Evolutionary conservation across 1,140 invertebrate species (phyloP), one percentile per base, ranked within the genome.

Genomic region (Chironomus striatipennis): DNA sequence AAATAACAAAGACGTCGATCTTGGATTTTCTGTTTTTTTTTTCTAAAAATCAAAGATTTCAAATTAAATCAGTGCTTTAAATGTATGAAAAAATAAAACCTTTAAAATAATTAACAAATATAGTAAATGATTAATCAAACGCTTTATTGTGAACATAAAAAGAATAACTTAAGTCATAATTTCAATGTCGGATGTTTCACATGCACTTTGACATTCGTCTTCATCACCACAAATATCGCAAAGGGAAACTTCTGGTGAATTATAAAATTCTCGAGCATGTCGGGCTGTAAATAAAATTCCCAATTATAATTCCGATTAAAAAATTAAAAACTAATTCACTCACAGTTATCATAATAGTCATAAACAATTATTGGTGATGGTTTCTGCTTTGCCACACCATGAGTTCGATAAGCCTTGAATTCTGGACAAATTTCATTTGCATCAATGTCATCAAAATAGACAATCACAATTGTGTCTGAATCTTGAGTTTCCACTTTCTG

Each of bases 341-440:
- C 86, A 93, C 93, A 89, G 78, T 90, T 93, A 80, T 96, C 93
- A 79, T 97, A 97, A 82, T 97, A 97, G 79, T 97, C 94, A 78
- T 94, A 97, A 76, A 97, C 88, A 24, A 88, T 86, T 7, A 97
- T 91, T 43, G 92, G 88, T 20, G 93, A 92, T n/a, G 93, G 91
- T 79, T 90, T 91, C 79, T 96, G 92, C 78, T 92, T 89, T 0
- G 92, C 93, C 3, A 97, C 93, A 83, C 91, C 91, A 76, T 92
- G 90, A 6, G 91, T 91, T 79, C 94, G 88, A 79, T 91, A 93
- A 5, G 94, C 93, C 9, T 92, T 91, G 43, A 97, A 86, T 0
- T 91, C 92, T 18, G 96, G 91, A 79, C 94, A 96, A 42, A 91
- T 89, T 80, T 92, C 90, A 43, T 87, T 83, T 15, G 85, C 83